Conservation (phyloP, 2,113 vertebrate genomes). For the Clarias macrocephalus region DNA sequence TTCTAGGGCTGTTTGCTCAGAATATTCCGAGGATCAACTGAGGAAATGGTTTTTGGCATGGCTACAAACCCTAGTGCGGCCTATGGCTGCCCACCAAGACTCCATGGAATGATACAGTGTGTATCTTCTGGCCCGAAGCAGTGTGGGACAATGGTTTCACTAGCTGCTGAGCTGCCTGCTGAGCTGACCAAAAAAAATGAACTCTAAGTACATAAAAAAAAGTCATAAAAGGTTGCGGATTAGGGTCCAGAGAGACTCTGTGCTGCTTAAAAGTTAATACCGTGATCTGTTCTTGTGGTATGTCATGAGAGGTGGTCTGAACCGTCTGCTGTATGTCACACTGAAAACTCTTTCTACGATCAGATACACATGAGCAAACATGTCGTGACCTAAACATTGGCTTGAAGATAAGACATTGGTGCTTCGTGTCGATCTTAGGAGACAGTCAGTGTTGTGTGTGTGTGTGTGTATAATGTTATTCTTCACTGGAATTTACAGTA, state of each 20-base stretch:
- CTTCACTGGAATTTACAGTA: not conserved
- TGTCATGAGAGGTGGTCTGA: slow-evolving; percentile 13
- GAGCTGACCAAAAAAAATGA: slow-evolving; percentile 34
- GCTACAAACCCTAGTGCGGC: slow-evolving; percentile 67
- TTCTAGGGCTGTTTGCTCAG: slow-evolving; percentile 55
- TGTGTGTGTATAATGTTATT: not conserved
- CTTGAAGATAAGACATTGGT: not conserved
- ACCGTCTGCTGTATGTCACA: not conserved
- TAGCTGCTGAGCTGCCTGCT: slow-evolving; percentile 48
- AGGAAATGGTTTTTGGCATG: slow-evolving; percentile 68
- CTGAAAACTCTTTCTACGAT: slow-evolving; percentile 8
- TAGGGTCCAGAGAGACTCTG: not conserved
- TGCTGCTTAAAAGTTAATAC: not conserved
- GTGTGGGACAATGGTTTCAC: slow-evolving; percentile 40
- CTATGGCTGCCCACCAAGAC: slow-evolving; percentile 62
- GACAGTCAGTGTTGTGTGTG: not conserved
- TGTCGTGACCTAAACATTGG: not conserved
- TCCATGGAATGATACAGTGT: slow-evolving; percentile 63
- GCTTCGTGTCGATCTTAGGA: not conserved
- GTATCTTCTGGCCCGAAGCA: slow-evolving; percentile 55
- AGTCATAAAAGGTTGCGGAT: slow-evolving; percentile 39
- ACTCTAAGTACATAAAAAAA: slow-evolving; percentile 41
- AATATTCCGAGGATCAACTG: slow-evolving; percentile 57
- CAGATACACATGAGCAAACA: not conserved
- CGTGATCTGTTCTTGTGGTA: slow-evolving; percentile 12